Evolutionary conservation across 1,140 invertebrate species (phyloP).

Genomic region (Ostrea denselamellosa): DNA sequence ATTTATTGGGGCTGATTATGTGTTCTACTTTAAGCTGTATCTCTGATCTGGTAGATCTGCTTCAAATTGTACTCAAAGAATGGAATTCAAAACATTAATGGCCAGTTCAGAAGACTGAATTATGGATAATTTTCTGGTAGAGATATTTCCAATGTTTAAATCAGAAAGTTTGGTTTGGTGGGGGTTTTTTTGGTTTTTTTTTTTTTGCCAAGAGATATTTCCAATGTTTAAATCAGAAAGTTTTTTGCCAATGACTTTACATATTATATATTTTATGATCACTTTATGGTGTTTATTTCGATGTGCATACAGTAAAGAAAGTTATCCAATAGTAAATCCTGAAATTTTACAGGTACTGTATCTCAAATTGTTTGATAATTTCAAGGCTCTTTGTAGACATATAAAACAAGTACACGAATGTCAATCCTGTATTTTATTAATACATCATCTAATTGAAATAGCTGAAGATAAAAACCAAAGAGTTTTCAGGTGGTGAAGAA

Average conservation of each 20-base stretch:
- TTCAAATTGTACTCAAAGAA: background rate
- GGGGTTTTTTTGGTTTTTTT: too few relatives aligned
- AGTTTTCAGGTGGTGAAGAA: background rate
- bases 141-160: too few relatives aligned
- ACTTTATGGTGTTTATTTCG: background rate
- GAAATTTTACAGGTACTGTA: background rate
- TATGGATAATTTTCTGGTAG: background rate
- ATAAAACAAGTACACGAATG: background rate
- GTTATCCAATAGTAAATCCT: too few relatives aligned
- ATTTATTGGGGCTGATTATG: background rate
- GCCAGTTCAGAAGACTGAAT: background rate
- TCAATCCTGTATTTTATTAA: background rate
- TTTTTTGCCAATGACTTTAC: background rate
- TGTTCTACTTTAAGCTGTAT: background rate
- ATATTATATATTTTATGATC: background rate
- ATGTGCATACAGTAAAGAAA: background rate
- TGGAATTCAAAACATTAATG: background rate
- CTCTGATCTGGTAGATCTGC: slow-evolving; percentile 3
- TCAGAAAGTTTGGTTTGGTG: too few relatives aligned
- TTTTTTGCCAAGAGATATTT: background rate
- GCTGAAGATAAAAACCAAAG: slow-evolving; percentile 7
- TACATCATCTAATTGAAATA: background rate
- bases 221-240: background rate
- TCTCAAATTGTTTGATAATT: background rate
- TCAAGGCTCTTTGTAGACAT: background rate